These are phyloP conservation scores for Trematomus bernacchii DNA, from an alignment of 2,797 vertebrate genomes.

Conservation along the genomic window DNA sequence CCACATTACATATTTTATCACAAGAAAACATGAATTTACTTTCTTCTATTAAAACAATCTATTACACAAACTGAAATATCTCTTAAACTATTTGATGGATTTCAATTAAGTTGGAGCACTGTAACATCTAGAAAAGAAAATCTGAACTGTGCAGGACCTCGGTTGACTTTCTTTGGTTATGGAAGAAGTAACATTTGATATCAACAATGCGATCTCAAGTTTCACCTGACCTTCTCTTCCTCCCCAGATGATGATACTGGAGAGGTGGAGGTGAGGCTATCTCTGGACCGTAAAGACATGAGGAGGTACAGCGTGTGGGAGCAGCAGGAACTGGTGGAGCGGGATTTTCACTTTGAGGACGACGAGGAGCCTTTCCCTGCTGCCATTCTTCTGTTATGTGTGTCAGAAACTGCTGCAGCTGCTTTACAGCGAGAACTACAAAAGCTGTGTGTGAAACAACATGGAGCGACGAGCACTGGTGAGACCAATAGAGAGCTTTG, in stretches of 20 bases:
- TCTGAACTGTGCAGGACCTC: too few species aligned
- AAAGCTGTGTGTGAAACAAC: conserved; percentile 54
- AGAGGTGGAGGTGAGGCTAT: conserved; percentile 74
- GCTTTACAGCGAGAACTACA: conserved; percentile 76
- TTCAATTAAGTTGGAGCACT: not conserved
- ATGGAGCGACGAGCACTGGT: conserved; percentile 73
- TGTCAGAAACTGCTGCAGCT: conserved; percentile 85
- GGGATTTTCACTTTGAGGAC: conserved; percentile 40
- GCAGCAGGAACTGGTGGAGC: conserved; percentile 62
- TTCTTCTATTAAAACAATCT: too few species aligned
- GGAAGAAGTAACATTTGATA: not conserved
- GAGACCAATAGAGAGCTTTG: conserved; percentile 59
- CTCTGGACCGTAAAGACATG: conserved; percentile 85
- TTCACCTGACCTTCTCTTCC: conserved; percentile 16
- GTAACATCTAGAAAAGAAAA: not conserved
- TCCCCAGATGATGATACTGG: conserved; percentile 80
- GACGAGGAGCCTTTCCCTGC: conserved; percentile 50
- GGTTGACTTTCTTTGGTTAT: too few species aligned
- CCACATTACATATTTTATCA: too few species aligned
- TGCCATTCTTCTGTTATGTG: conserved; percentile 88
- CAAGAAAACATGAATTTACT: too few species aligned
- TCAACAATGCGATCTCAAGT: not conserved
- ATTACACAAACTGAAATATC: not conserved
- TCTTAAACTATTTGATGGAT: not conserved
- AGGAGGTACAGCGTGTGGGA: conserved; percentile 91